Evolutionary conservation across 2,113 vertebrate genomes (phyloP).

Genomic region (Verasper variegatus): DNA sequence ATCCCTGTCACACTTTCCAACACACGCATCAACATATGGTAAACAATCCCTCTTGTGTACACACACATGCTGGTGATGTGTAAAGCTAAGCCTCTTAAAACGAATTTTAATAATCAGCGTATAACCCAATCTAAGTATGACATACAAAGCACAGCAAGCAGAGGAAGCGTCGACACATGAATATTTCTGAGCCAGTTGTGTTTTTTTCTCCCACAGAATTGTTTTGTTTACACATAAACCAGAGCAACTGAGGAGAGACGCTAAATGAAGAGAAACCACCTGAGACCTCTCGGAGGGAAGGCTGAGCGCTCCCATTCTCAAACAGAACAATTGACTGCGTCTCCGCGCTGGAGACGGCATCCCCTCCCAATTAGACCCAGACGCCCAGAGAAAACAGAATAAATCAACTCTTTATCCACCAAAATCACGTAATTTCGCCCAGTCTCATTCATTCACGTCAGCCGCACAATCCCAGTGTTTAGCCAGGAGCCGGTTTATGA

Average conservation of each 20-base stretch:
- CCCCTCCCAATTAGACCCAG: conserved; percentile 66
- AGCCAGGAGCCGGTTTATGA: conserved; percentile 50
- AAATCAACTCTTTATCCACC: conserved; percentile 60
- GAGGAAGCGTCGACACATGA: conserved; percentile 34
- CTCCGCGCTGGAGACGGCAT: conserved; percentile 47
- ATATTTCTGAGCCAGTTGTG: conserved; percentile 43
- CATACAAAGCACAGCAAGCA: conserved; percentile 31
- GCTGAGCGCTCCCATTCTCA: conserved; percentile 66
- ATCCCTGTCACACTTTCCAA: not conserved
- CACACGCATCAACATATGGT: no score
- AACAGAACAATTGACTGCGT: conserved; percentile 64
- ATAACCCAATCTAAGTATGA: conserved; percentile 12
- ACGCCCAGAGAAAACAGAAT: conserved; percentile 54
- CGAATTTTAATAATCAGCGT: conserved; percentile 27
- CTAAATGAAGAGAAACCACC: conserved; percentile 68
- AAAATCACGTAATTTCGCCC: conserved; percentile 47
- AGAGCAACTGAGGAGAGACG: conserved; percentile 54
- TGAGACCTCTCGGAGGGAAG: conserved; percentile 65
- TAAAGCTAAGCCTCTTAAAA: conserved; percentile 22
- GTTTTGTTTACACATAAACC: conserved; percentile 66
- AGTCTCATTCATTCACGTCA: conserved; percentile 37
- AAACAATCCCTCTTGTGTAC: not conserved
- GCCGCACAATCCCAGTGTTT: conserved; percentile 24
- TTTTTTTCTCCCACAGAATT: conserved; percentile 35
- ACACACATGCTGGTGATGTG: not conserved